phyloP scores from a whole-genome alignment of 2,888 invertebrate genomes.

The Spisula solida region DNA sequence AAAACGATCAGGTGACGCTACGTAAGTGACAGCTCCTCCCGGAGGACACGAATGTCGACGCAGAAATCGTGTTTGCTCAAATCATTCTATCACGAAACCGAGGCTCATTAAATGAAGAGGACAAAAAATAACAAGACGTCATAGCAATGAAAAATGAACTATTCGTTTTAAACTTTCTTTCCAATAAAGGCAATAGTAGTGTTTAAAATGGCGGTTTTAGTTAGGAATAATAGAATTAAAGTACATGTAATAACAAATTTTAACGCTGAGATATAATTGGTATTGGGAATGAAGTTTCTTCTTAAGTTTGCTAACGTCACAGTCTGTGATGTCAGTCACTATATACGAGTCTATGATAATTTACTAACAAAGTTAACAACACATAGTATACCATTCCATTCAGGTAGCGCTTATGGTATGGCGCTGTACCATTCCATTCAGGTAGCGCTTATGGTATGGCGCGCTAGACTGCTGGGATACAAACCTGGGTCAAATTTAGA shows the following conservation, averaged over 20 bases:
- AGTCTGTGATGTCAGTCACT: too few species aligned
- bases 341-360: too few species aligned
- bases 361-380: too few species aligned
- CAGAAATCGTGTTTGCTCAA: constrained; percentile 34
- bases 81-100: constrained; percentile 25
- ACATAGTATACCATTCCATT: too few species aligned
- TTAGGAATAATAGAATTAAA: neutral
- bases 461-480: too few species aligned
- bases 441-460: too few species aligned
- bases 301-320: neutral
- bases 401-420: too few species aligned
- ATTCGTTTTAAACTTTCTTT: neutral
- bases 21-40: constrained; percentile 32
- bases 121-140: constrained; percentile 2
- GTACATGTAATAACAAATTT: constrained; percentile 13
- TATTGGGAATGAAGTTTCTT: neutral
- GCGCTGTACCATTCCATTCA: too few species aligned
- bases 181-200: neutral
- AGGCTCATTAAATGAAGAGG: constrained; percentile 14
- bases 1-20: constrained; percentile 33
- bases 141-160: neutral
- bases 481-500: too few species aligned
- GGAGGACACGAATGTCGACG: constrained; percentile 31
- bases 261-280: neutral
- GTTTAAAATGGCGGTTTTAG: constrained; percentile 16